These are phyloP conservation scores for Poeciliopsis turneri DNA, from an alignment of 2,797 vertebrate species.

Conservation along the genomic window DNA sequence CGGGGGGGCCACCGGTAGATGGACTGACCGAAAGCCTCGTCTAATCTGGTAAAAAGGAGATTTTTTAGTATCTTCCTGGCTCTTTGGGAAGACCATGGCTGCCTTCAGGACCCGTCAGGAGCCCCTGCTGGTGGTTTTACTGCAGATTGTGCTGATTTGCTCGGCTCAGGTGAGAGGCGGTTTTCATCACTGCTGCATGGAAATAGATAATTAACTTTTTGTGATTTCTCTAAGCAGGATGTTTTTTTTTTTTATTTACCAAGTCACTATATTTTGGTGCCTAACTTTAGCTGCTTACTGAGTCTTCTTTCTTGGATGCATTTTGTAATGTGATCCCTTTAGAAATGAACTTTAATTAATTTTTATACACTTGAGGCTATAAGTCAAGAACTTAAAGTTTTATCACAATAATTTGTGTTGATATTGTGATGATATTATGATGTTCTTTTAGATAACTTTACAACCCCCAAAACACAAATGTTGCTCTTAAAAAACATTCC, in stretches of 20 bases:
- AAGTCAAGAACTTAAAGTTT: not conserved
- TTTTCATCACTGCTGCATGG: not conserved
- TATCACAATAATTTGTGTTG: too few species aligned
- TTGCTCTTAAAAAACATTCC: too few species aligned
- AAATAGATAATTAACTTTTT: not conserved
- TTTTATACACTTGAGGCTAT: not conserved
- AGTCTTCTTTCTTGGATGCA: not conserved
- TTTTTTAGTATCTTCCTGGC: conserved; percentile 52
- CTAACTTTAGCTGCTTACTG: not conserved
- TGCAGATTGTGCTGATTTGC: conserved; percentile 85
- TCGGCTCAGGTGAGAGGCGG: conserved; percentile 88
- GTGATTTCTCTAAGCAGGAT: not conserved
- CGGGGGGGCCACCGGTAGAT: conserved; percentile 58
- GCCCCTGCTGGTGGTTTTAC: conserved; percentile 77
- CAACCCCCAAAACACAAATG: too few species aligned
- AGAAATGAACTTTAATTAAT: not conserved
- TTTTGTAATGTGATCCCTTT: not conserved
- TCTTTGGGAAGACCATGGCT: conserved; percentile 79
- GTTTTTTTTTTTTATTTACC: not conserved
- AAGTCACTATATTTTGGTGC: not conserved
- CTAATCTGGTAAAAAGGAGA: conserved; percentile 61
- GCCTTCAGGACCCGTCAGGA: conserved; percentile 45
- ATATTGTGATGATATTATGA: too few species aligned
- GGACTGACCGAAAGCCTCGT: conserved; percentile 58
- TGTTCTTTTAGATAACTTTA: too few species aligned